Percentiles rank a stretch among this genome's conserved stretches.
These are phyloP conservation scores for Progne subis DNA, from an alignment of 2,113 vertebrate genomes.

Conservation along the genomic window DNA sequence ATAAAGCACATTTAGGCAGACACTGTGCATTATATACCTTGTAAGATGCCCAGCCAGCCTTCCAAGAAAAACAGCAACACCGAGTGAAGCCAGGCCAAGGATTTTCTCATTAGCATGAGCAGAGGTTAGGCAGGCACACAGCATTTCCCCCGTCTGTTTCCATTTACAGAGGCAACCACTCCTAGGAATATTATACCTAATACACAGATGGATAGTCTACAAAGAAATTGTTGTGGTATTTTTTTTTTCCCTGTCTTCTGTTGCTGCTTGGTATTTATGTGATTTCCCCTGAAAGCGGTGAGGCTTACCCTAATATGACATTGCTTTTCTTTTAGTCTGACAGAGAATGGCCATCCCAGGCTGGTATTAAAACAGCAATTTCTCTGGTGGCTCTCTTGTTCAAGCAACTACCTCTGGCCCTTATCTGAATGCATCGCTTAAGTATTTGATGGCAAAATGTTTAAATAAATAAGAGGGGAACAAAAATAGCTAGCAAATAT, in stretches of 20 bases:
- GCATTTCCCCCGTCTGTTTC: conserved; percentile 31
- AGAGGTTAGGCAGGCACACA: conserved; percentile 46
- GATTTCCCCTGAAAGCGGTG: conserved; percentile 63
- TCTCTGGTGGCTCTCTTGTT: neutral
- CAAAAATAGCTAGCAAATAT: neutral
- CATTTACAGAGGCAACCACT: conserved; percentile 58
- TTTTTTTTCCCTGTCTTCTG: conserved; percentile 4
- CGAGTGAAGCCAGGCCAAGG: conserved; percentile 55
- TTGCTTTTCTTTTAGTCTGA: conserved; percentile 51
- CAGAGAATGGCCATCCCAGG: conserved; percentile 30
- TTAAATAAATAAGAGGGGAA: conserved; percentile 37
- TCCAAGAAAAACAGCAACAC: conserved; percentile 48
- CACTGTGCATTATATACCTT: neutral
- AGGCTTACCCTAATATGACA: conserved; percentile 64
- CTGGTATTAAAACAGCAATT: conserved; percentile 28
- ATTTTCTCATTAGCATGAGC: conserved; percentile 37
- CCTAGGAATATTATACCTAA: conserved; percentile 38
- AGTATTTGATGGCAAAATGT: conserved; percentile 16
- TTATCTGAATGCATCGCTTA: neutral
- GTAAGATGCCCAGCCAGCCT: neutral
- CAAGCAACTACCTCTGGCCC: conserved; percentile 36
- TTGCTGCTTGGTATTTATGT: conserved; percentile 61
- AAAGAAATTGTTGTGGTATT: conserved; percentile 72
- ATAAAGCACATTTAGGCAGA: conserved; percentile 6
- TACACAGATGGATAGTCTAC: conserved; percentile 52